Evolutionary conservation across 1,140 invertebrate species (phyloP).

Genomic region (Apis mellifera): DNA sequence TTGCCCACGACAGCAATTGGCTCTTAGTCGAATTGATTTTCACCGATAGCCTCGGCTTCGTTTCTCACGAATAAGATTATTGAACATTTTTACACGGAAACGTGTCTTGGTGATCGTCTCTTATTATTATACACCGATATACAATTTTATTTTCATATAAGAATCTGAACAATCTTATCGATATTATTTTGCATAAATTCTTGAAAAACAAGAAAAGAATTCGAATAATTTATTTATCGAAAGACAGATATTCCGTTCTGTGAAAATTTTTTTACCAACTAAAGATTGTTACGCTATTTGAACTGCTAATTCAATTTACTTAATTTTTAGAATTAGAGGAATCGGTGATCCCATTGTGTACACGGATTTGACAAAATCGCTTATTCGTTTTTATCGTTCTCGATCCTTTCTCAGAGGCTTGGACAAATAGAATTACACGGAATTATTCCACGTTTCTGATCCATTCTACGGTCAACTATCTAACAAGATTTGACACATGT

Average conservation of each 20-base stretch:
- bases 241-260: no score
- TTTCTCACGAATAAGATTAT: constrained; percentile 26
- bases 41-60: background rate
- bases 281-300: no score
- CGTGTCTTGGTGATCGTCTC: background rate
- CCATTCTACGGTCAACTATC: background rate
- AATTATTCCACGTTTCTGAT: constrained; percentile 19
- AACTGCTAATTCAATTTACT: no score
- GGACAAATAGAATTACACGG: constrained; percentile 48
- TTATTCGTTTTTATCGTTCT: constrained; percentile 35
- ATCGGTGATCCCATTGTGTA: no score
- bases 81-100: background rate
- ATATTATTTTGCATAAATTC: no score
- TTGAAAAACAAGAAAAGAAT: no score
- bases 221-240: no score
- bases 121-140: no score
- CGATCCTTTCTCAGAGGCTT: constrained; percentile 30
- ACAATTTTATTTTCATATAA: no score
- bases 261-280: no score
- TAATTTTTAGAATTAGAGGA: no score
- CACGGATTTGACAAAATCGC: constrained; percentile 48
- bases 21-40: constrained; percentile 23
- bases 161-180: no score
- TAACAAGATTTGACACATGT: background rate
- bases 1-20: constrained; percentile 25